Evolutionary conservation across 2,113 vertebrate genomes (phyloP).

Genomic region (Gobiocypris rarus): DNA sequence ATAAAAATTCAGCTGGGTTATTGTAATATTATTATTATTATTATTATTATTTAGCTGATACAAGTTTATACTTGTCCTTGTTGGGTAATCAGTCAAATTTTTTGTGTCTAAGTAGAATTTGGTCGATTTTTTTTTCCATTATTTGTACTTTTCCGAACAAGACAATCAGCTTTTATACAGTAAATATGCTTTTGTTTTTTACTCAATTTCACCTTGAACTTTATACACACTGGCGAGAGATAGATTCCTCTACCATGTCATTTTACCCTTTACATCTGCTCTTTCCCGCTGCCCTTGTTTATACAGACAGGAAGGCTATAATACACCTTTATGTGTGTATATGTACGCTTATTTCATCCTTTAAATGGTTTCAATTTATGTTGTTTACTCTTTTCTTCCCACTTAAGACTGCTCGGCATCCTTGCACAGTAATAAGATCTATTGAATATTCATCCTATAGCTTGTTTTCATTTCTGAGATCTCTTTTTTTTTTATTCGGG

Average conservation of each 20-base stretch:
- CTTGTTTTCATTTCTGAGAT: background rate
- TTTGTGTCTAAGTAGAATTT: background rate
- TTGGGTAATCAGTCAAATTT: background rate
- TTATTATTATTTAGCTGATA: background rate
- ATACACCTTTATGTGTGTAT: background rate
- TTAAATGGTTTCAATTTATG: background rate
- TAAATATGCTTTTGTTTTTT: conserved; percentile 1
- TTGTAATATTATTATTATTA: background rate
- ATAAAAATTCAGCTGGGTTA: background rate
- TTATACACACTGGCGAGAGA: conserved; percentile 12
- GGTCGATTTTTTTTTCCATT: no score
- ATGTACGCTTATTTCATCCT: background rate
- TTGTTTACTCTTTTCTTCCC: background rate
- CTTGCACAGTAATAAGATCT: background rate
- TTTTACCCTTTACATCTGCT: conserved; percentile 35
- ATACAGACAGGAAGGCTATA: background rate
- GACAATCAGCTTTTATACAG: background rate
- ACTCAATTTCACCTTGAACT: conserved; percentile 50
- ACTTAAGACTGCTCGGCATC: background rate
- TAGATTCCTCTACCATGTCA: conserved; percentile 33
- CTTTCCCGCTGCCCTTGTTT: conserved; percentile 5
- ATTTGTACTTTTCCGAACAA: background rate
- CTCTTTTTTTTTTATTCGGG: background rate
- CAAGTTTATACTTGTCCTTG: background rate
- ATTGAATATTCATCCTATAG: conserved; percentile 14